Evolutionary conservation across 1,140 invertebrate genomes (phyloP).

Genomic region (Orchesella cincta): DNA sequence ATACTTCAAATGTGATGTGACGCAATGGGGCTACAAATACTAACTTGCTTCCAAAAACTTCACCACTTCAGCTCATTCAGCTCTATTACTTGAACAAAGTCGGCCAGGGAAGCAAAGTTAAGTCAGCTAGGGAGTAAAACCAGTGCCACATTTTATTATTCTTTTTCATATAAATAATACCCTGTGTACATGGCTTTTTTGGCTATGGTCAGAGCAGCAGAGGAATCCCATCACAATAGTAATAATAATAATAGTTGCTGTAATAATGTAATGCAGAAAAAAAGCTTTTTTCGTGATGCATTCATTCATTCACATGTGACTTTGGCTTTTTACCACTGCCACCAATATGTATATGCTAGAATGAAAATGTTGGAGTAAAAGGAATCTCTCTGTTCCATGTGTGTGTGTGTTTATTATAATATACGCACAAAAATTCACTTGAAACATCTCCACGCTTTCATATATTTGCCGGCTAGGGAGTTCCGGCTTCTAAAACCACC

Average conservation of each 20-base stretch:
- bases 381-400: too few species aligned
- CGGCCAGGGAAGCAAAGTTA: background rate
- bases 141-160: slow-evolving; percentile 14
- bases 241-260: background rate
- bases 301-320: slow-evolving; percentile 1
- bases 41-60: slow-evolving; percentile 27
- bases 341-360: background rate
- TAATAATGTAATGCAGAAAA: slow-evolving; percentile 9
- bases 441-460: background rate
- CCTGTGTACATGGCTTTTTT: background rate
- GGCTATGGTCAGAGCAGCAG: background rate
- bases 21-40: slow-evolving; percentile 27
- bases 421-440: background rate
- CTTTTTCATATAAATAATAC: background rate
- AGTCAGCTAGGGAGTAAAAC: background rate
- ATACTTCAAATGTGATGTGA: slow-evolving; percentile 23
- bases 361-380: background rate
- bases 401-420: background rate
- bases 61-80: slow-evolving; percentile 21
- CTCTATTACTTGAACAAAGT: background rate
- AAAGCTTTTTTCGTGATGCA: background rate
- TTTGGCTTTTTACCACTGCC: background rate
- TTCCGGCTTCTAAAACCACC: slow-evolving; percentile 12
- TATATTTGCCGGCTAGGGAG: background rate
- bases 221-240: background rate